These are phyloP conservation scores for Microplitis demolitor DNA, from an alignment of 1,140 invertebrate genomes.

Conservation along the genomic window DNA sequence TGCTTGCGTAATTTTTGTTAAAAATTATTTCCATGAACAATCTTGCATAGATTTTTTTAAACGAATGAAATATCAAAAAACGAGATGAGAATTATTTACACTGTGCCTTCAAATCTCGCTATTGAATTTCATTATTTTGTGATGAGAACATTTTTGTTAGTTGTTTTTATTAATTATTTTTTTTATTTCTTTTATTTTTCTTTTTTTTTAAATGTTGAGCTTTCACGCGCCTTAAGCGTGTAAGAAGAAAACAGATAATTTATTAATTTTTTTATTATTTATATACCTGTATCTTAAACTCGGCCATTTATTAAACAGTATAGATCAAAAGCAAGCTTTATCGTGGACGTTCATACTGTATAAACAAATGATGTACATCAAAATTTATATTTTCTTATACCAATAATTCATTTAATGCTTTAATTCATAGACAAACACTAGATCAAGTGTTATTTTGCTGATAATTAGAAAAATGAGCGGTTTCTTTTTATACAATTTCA, in stretches of 20 bases:
- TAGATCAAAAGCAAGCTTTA: slow-evolving; percentile 5
- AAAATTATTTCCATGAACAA: slow-evolving; percentile 10
- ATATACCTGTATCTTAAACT: not conserved
- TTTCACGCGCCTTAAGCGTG: not conserved
- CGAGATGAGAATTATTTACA: not conserved
- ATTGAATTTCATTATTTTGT: not conserved
- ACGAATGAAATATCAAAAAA: not conserved
- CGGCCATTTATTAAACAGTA: not conserved
- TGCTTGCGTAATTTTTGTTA: not conserved
- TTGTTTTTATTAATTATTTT: not conserved
- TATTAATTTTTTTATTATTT: not conserved
- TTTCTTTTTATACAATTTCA: slow-evolving; percentile 2
- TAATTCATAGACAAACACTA: not conserved
- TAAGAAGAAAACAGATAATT: not conserved
- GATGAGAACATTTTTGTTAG: not conserved
- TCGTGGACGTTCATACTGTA: not conserved
- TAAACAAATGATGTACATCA: slow-evolving; percentile 9
- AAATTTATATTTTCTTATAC: not conserved
- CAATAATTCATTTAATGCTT: not conserved
- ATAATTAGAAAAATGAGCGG: slow-evolving; percentile 3
- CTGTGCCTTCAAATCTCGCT: not conserved
- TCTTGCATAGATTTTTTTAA: not conserved
- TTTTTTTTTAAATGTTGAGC: not conserved
- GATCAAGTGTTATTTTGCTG: not conserved
- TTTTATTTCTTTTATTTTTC: not conserved